Base-by-base conservation (phyloP, 1,140 invertebrate genomes). In the Cyrtorhinus lividipennis region DNA sequence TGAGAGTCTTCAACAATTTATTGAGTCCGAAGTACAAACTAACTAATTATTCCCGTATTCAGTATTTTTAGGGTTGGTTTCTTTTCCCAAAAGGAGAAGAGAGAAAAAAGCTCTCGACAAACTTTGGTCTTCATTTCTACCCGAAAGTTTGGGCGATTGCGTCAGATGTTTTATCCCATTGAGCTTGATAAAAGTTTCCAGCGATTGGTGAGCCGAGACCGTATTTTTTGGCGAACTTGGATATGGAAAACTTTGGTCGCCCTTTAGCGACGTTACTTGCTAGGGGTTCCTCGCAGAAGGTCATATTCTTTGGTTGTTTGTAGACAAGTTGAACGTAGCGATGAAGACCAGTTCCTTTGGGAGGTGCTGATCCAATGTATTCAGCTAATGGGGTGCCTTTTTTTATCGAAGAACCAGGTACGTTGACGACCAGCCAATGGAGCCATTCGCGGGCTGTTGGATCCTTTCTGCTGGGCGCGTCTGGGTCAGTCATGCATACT, bases 391-490 rank as follows among this genome's bases (percentile, higher is more conserved):
- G 78, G 46, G 88, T 83, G 2, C 92, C 93, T 30, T 81, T 75
- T 0, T 70, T 68, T 0, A 96, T 71, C 45, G 88, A 77, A 61
- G 74, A 76, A 20, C 86, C 90, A 1, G 88, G 89, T 69, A 96
- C 90, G 70, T 97, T 96, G 5, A 80, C 87, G 0, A 96, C 86
- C 1, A 95, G 73, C 92, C 92, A 96, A 72, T 95, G 92, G 69
- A 89, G 86, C 84, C 86, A 92, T 76, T 94, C 91, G 1, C 90
- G 78, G 69, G 82, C 87, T 62, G 80, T 86, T 0, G 83, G 88
- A 45, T 86, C 77, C 5, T 80, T 75, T 5, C 90, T 81, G 68
- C 84, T 88, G 12, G 92, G 92, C 13, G 90, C 90, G 78, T 95
- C 92, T 1, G 90, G 90, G 83, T 95, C 92, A 86, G 67, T 23